A percentile compares a stretch with the other conserved stretches of the same genome.
These are phyloP conservation scores for Cerastis rubricosa DNA, from an alignment of 2,888 invertebrate species.

Conservation along the genomic window DNA sequence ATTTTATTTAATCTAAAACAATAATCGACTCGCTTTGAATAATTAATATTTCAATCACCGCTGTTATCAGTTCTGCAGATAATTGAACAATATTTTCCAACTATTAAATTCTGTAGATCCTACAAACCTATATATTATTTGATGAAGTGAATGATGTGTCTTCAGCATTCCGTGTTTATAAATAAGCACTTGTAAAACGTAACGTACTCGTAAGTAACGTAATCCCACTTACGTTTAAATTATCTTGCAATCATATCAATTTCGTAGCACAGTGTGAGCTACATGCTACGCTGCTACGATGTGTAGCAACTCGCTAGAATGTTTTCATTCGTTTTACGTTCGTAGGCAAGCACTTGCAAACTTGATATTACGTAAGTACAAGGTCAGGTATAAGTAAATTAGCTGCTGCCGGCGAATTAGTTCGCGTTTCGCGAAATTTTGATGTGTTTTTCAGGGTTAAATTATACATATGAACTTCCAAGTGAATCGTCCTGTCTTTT, in stretches of 20 bases:
- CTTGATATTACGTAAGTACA: not conserved
- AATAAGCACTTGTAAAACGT: not conserved
- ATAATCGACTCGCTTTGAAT: conserved; percentile 16
- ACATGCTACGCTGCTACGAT: conserved; percentile 13
- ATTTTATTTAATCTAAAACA: conserved; percentile 1
- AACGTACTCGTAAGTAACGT: not conserved
- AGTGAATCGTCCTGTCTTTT: no score
- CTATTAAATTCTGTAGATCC: not conserved
- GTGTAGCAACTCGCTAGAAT: not conserved
- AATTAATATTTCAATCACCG: conserved; percentile 29
- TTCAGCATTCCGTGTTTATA: not conserved
- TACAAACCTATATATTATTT: not conserved
- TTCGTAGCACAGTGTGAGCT: conserved; percentile 14
- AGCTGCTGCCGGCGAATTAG: no score
- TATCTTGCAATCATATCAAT: not conserved
- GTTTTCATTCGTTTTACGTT: not conserved
- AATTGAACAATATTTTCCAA: not conserved
- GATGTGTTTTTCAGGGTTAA: no score
- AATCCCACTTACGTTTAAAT: not conserved
- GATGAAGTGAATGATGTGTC: not conserved
- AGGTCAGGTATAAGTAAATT: not conserved
- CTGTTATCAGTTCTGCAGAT: not conserved
- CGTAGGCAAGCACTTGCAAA: not conserved
- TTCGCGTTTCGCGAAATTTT: no score
- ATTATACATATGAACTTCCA: no score